Conservation (phyloP, 2,113 vertebrate genomes). For the Eidolon helvum region DNA sequence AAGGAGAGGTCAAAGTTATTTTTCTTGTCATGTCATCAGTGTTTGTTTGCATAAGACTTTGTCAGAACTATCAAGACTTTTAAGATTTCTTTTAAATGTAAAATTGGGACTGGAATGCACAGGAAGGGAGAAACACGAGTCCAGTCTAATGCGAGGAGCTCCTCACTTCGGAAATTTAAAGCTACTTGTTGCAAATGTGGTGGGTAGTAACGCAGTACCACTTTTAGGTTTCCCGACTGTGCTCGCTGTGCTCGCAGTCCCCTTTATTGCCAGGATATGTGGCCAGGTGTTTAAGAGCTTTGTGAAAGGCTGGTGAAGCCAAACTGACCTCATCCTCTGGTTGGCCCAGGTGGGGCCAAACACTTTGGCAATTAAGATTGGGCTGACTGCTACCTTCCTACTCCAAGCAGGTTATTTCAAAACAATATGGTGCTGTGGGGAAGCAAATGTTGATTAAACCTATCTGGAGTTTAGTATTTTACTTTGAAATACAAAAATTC, state of each 20-base stretch:
- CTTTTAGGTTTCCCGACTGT: background rate
- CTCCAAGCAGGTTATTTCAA: background rate
- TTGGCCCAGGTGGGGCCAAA: background rate
- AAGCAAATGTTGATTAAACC: background rate
- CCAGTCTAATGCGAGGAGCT: background rate
- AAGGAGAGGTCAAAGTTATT: conserved; percentile 16
- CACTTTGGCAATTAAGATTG: background rate
- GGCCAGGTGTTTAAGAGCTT: background rate
- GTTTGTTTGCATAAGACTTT: conserved; percentile 2
- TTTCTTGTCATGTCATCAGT: background rate
- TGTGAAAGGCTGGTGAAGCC: background rate
- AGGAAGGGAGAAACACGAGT: background rate
- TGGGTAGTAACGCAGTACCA: background rate
- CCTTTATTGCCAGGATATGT: background rate
- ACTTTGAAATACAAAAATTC: background rate
- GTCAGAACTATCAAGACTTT: background rate
- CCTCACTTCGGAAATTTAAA: background rate
- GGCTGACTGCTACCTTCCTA: background rate
- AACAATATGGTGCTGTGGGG: background rate
- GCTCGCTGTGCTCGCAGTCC: too few relatives aligned
- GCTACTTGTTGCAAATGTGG: background rate
- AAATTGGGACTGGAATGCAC: background rate
- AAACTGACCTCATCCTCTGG: background rate
- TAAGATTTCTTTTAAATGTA: background rate
- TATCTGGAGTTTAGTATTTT: background rate